Evolutionary conservation across 2,113 vertebrate genomes (phyloP), one percentile per base, ranked within the genome.

Genomic region (Picathartes gymnocephalus): DNA sequence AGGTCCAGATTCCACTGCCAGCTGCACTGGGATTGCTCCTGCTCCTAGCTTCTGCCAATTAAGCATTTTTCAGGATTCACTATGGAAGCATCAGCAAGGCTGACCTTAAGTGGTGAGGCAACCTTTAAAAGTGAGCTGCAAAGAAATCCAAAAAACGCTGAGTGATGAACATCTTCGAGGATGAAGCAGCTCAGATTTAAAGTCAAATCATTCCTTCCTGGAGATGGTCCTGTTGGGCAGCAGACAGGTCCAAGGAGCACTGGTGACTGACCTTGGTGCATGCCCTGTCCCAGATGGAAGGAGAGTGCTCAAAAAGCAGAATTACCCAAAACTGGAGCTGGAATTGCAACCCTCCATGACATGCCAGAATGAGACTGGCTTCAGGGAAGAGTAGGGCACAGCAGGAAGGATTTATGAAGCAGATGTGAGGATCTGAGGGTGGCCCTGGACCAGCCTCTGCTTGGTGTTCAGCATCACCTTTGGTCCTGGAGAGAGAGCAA

Each of bases 261-360:
- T 71, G 35, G 19, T 44, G 24, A 7, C 44, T 1, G 4, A 57
- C 24, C 50, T 47, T n/a, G 53, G 24, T 2, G 1, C 1, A 3
- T 22, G 20, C 27, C 47, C 18, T 45, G 15, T 30, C 35, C 66
- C 20, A 62, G 33, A 16, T 69, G 40, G 42, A 68, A 62, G 44
- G 28, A 39, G 30, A 42, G 58, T 4, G 44, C 40, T 68, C 19
- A 5, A 66, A 85, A 88, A 68, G 44, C 22, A 84, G 28, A 83
- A 77, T 6, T 24, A 40, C 40, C 47, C 56, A 3, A 42, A 83
- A 53, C 0, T 2, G 1, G 37, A 69, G n/a, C 19, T 80, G 58
- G 61, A 86, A 64, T 77, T 31, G 16, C n/a, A 82, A 7, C 14
- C 1, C 1, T 23, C 19, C 14, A 3, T 4, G 16, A 23, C 15